phyloP scores from a whole-genome alignment of 2,888 invertebrate genomes.

The Drosophila melanocephala region DNA sequence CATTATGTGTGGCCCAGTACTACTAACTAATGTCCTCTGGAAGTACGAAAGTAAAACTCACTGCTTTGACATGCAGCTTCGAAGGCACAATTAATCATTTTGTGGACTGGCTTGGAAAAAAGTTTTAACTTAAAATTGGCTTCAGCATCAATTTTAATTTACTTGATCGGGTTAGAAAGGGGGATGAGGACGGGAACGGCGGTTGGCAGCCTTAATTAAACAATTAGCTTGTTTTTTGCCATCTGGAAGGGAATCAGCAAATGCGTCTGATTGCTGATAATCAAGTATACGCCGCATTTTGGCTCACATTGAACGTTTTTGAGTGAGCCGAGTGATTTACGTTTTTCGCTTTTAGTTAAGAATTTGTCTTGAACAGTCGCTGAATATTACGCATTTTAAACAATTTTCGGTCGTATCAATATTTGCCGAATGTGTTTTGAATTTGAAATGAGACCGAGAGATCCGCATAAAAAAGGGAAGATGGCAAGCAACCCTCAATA shows the following conservation, averaged over 20 bases:
- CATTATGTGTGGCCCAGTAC: slow-evolving; percentile 9
- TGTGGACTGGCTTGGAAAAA: slow-evolving; percentile 35
- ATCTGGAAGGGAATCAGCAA: slow-evolving; percentile 28
- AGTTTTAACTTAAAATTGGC: slow-evolving; percentile 60
- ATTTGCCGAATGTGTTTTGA: slow-evolving; percentile 80
- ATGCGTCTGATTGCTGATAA: slow-evolving; percentile 68
- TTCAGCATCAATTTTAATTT: slow-evolving; percentile 76
- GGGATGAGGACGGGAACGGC: slow-evolving; percentile 2
- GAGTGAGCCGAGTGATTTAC: slow-evolving; percentile 62
- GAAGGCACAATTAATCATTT: slow-evolving; percentile 72
- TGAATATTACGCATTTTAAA: slow-evolving; percentile 70
- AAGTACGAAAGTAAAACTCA: slow-evolving; percentile 62
- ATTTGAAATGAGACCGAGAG: slow-evolving; percentile 65
- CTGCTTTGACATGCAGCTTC: slow-evolving; percentile 65
- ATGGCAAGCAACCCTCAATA: slow-evolving; percentile 13
- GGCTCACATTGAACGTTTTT: slow-evolving; percentile 51
- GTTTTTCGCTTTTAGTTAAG: slow-evolving; percentile 69
- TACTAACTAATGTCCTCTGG: slow-evolving; percentile 25
- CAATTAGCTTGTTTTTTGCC: slow-evolving; percentile 64
- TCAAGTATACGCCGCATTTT: slow-evolving; percentile 64
- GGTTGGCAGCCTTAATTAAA: slow-evolving; percentile 61
- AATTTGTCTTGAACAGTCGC: slow-evolving; percentile 69
- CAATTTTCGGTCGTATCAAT: slow-evolving; percentile 77
- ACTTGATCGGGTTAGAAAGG: slow-evolving; percentile 29
- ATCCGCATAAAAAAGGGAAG: background rate